Evolutionary conservation across 2,113 vertebrate species (phyloP), one percentile per base, ranked within the genome.

Genomic region (Lucifuga dentata): DNA sequence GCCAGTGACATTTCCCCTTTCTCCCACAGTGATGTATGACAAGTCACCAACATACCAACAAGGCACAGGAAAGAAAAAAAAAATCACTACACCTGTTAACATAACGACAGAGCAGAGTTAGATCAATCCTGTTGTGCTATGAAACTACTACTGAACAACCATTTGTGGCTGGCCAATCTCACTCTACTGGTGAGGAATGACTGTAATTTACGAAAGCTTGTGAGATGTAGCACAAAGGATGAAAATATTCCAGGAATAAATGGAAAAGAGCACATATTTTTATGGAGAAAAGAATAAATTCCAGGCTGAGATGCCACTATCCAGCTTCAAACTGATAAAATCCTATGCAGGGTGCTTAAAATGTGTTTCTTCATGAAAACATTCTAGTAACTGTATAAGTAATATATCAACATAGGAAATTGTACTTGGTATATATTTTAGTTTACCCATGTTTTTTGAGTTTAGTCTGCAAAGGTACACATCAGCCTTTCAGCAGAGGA

Each of bases 291-390:
- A 17, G 21, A 5, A 10, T 17, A 55, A 41, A 36, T 45, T 11
- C 10, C 2, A 23, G n/a, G n/a, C 38, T 70, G 35, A 46, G 0
- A 10, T 32, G 20, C 26, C 19, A 36, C 36, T 59, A 53, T 45
- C 38, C 12, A 41, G 15, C 68, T 58, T n/a, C n/a, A n/a, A n/a
- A n/a, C n/a, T n/a, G n/a, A 17, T 57, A 29, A 64, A 19, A 60
- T 52, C 33, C 24, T 40, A 3, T 20, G 3, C 10, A 46, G 11
- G 5, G 21, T 5, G 20, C 6, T 38, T 11, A 19, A 46, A 8
- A 35, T 38, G 8, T 7, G 1, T 57, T 41, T 41, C 48, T 50
- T n/a, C n/a, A n/a, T n/a, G n/a, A n/a, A n/a, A n/a, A n/a, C 3
- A 56, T 41, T 35, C 7, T 24, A n/a, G n/a, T n/a, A n/a, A n/a